Evolutionary conservation across 2,113 vertebrate genomes (phyloP).

Genomic region (Larimichthys polyactis): DNA sequence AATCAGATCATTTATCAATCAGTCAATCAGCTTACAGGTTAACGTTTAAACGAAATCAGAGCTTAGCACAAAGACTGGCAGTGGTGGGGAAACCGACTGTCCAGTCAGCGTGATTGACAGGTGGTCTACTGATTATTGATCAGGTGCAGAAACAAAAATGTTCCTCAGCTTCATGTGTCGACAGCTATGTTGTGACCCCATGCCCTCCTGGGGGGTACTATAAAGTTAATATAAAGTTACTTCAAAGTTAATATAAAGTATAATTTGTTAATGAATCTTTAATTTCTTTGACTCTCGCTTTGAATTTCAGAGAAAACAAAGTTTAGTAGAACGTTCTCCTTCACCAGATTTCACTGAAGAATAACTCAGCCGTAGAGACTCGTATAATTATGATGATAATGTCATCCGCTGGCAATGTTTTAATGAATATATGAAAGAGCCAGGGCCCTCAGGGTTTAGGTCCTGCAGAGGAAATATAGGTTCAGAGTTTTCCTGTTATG

Average conservation of each 20-base stretch:
- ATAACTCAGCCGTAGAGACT: too few relatives aligned
- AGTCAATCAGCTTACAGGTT: neutral
- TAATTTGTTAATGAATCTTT: too few relatives aligned
- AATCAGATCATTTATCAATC: slow-evolving; percentile 6
- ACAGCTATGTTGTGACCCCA: neutral
- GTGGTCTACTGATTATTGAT: neutral
- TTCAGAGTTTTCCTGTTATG: neutral
- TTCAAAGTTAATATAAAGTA: neutral
- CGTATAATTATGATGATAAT: too few relatives aligned
- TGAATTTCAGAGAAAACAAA: too few relatives aligned
- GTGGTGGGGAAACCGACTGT: too few relatives aligned
- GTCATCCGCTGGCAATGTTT: neutral
- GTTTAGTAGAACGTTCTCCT: too few relatives aligned
- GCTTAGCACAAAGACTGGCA: slow-evolving; percentile 11
- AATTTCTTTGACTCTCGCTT: neutral
- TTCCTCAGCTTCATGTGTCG: neutral
- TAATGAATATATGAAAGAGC: neutral
- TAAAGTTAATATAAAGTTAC: too few relatives aligned
- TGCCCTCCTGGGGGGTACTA: neutral
- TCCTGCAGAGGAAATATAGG: neutral
- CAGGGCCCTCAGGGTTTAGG: neutral
- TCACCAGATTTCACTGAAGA: too few relatives aligned
- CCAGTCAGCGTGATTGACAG: neutral
- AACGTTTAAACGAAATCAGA: neutral
- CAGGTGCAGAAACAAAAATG: neutral